Evolutionary conservation across 2,888 invertebrate genomes (phyloP).

Genomic region (Prionchulus punctatus): DNA sequence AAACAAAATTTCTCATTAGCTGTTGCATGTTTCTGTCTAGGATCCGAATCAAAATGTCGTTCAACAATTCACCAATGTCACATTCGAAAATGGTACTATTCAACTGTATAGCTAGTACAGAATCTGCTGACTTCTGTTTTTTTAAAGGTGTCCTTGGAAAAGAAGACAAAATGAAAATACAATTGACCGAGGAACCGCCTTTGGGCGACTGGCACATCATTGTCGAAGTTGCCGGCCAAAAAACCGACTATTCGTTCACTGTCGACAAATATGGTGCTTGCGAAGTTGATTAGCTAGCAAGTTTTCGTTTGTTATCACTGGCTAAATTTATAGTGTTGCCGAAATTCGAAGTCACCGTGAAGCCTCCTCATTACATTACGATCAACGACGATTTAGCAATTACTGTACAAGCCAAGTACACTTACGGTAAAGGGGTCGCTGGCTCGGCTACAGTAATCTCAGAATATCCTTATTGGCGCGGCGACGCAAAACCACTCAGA

Average conservation of each 20-base stretch:
- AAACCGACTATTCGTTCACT: slow-evolving; percentile 48
- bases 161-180: slow-evolving; percentile 16
- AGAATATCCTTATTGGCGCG: slow-evolving; percentile 11
- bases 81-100: background rate
- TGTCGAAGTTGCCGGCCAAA: slow-evolving; percentile 20
- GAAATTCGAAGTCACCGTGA: slow-evolving; percentile 72
- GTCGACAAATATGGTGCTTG: slow-evolving; percentile 60
- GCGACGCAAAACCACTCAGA: slow-evolving; percentile 12
- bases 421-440: slow-evolving; percentile 47
- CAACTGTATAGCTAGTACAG: background rate
- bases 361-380: slow-evolving; percentile 61
- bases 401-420: slow-evolving; percentile 62
- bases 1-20: background rate
- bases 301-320: slow-evolving; percentile 3
- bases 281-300: background rate
- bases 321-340: slow-evolving; percentile 49
- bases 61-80: slow-evolving; percentile 14
- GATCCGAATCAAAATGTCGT: slow-evolving; percentile 32
- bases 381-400: slow-evolving; percentile 61
- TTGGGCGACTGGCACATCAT: slow-evolving; percentile 33
- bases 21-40: background rate
- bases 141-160: slow-evolving; percentile 1
- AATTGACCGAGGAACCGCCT: slow-evolving; percentile 32
- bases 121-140: no score
- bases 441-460: slow-evolving; percentile 37